Evolutionary conservation across 2,113 vertebrate species (phyloP).

Genomic region (Brienomyrus brachyistius): DNA sequence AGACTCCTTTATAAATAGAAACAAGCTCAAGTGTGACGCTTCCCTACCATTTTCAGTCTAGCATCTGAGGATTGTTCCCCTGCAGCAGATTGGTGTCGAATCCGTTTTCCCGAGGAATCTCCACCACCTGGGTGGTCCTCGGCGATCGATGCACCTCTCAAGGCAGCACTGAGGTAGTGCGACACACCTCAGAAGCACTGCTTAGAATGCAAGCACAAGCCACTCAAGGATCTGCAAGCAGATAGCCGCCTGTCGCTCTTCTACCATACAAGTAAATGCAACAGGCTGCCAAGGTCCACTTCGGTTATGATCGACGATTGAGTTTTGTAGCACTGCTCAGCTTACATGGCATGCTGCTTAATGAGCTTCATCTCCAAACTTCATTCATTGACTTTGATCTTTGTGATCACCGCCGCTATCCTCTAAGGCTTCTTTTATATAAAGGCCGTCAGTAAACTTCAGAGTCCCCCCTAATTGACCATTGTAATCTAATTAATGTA

Average conservation of each 20-base stretch:
- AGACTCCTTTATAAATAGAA: not conserved
- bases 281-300: not conserved
- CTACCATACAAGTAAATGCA: not conserved
- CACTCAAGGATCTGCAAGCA: not conserved
- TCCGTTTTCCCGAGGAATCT: not conserved
- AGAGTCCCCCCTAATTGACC: not conserved
- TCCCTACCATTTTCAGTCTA: too few species aligned
- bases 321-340: not conserved
- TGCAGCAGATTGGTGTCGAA: not conserved
- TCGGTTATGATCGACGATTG: not conserved
- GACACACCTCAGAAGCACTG: not conserved
- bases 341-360: not conserved
- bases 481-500: not conserved
- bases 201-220: not conserved
- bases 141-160: not conserved
- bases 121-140: not conserved
- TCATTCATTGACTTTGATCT: not conserved
- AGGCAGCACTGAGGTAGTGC: not conserved
- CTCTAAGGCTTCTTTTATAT: not conserved
- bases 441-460: not conserved
- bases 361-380: not conserved
- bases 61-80: not conserved
- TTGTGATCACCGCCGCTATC: not conserved
- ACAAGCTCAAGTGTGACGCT: not conserved
- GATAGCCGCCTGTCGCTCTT: not conserved